Evolutionary conservation across 2,888 invertebrate species (phyloP), one percentile per base, ranked within the genome.

Genomic region (Neoitamus cyanurus): DNA sequence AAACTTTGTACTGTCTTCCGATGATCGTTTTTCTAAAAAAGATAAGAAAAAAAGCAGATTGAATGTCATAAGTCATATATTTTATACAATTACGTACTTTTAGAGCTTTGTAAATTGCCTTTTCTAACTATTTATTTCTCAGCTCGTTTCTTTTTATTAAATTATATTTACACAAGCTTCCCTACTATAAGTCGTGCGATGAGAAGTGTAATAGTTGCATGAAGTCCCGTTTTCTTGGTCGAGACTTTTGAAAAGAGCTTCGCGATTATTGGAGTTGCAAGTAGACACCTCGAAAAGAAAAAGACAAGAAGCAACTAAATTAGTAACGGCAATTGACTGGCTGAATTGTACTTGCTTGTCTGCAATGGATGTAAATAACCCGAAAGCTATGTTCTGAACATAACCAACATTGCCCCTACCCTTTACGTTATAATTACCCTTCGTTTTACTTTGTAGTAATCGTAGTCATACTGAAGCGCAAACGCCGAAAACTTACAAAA

Each of bases 41-140:
- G 48, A 78, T n/a, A 28, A 42, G 46, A 70, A 28, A 70, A 31
- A 31, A 70, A 70, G 15, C 58, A 15, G 58, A 58, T 58, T 58
- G 58, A 46, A 77, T 42, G 42, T 77, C 77, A 42, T 77, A 77
- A 77, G 77, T 77, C 77, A 77, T 36, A 20, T 77, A 42, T 25
- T 46, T 30, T 70, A 34, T 30, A 70, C 6, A 70, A 31, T 70
- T 30, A 70, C n/a, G 70, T 70, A 70, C 30, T 70, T 78, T 34
- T 34, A 78, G 31, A 78, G 78, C 78, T 78, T 78, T 78, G 78
- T 78, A 78, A 78, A 78, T 78, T 48, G 48, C 48, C 48, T 78
- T 58, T 31, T 48, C 70, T 46, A 46, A 77, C 28, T 73, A 73
- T 73, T 34, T 73, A 73, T 73, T 73, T 73, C 34, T 36, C 73